phyloP scores from a whole-genome alignment of 1,140 invertebrate species.

The Xylocopa sonorina region DNA sequence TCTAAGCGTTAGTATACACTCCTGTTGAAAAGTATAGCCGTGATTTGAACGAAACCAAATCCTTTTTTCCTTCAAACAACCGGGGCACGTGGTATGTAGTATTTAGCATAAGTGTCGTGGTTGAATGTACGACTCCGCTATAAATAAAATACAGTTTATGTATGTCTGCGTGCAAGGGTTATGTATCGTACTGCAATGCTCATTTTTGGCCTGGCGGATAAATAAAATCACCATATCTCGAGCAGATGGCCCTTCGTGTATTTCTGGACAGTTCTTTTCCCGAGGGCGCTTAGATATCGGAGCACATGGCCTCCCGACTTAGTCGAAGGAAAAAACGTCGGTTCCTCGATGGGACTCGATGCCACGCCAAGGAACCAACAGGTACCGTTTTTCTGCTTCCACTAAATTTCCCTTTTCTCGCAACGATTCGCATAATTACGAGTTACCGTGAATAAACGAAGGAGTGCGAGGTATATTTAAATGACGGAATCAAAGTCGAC shows the following conservation, averaged over 20 bases:
- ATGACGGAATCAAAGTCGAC: too few relatives aligned
- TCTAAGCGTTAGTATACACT: too few relatives aligned
- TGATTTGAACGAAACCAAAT: neutral
- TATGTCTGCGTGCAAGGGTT: conserved; percentile 2
- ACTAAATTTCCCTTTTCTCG: neutral
- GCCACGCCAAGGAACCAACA: neutral
- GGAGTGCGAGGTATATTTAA: too few relatives aligned
- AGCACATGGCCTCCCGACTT: conserved; percentile 63
- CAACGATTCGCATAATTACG: too few relatives aligned
- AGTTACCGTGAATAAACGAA: too few relatives aligned
- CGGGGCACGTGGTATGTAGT: conserved; percentile 2
- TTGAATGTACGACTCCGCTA: neutral
- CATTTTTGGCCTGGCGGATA: conserved; percentile 45
- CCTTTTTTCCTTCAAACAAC: neutral
- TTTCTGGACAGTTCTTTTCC: conserved; percentile 60
- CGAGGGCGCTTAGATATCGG: conserved; percentile 44
- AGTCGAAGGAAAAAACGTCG: conserved; percentile 5
- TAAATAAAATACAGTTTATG: conserved; percentile 29
- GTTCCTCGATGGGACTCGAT: neutral
- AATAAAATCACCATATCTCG: conserved; percentile 61
- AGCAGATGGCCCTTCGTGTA: conserved; percentile 54
- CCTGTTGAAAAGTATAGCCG: too few relatives aligned
- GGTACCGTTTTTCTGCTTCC: neutral
- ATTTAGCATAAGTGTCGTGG: neutral
- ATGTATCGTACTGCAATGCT: conserved; percentile 14